Percentiles rank a stretch among this genome's conserved stretches.
Evolutionary conservation across 2,888 invertebrate genomes (phyloP).

Genomic region (Colostygia pectinataria): DNA sequence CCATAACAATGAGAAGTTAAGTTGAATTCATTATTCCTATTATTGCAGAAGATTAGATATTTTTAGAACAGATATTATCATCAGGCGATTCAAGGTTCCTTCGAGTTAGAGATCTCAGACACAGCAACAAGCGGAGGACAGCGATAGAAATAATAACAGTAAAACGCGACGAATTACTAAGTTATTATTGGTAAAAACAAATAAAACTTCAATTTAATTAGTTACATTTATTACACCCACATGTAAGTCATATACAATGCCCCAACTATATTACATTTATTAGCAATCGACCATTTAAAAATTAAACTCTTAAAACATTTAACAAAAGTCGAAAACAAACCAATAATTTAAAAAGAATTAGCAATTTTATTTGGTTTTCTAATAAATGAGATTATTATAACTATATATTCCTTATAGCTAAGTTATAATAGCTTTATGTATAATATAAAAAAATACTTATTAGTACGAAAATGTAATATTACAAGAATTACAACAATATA

Average conservation of each 20-base stretch:
- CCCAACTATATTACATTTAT: slow-evolving; percentile 27
- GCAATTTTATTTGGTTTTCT: slow-evolving; percentile 37
- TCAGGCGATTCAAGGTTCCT: too few species aligned
- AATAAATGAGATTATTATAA: slow-evolving; percentile 34
- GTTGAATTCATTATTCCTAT: too few species aligned
- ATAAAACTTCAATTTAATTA: slow-evolving; percentile 27
- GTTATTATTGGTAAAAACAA: too few species aligned
- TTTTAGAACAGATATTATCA: too few species aligned
- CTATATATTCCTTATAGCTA: slow-evolving; percentile 26
- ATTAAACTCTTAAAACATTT: slow-evolving; percentile 36
- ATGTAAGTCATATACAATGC: slow-evolving; percentile 32
- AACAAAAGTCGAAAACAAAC: slow-evolving; percentile 36
- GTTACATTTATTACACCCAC: slow-evolving; percentile 32
- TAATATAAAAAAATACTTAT: slow-evolving; percentile 44
- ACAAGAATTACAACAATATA: slow-evolving; percentile 27
- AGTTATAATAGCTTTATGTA: slow-evolving; percentile 23
- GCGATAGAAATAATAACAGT: too few species aligned
- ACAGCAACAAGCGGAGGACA: too few species aligned
- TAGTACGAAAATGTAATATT: slow-evolving; percentile 28
- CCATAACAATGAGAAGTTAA: too few species aligned
- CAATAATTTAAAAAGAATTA: slow-evolving; percentile 38
- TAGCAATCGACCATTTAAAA: slow-evolving; percentile 27
- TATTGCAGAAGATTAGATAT: too few species aligned
- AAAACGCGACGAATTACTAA: too few species aligned
- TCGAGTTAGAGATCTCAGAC: too few species aligned